Percentiles rank a stretch among this genome's conserved stretches.
These are phyloP conservation scores for Cistogaster globosa DNA, from an alignment of 2,888 invertebrate species.

Conservation along the genomic window DNA sequence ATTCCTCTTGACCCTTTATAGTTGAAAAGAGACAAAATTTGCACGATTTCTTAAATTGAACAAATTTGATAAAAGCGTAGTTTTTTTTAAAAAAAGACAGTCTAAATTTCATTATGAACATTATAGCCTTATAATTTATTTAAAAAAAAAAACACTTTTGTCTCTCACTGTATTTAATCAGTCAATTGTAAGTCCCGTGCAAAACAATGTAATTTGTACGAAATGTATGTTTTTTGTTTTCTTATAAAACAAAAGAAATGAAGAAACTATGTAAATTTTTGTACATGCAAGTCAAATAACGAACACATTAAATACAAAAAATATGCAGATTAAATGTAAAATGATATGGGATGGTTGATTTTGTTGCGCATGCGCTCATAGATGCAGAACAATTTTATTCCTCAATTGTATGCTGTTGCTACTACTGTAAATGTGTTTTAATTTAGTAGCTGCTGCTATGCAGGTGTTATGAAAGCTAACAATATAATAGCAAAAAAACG, in stretches of 20 bases:
- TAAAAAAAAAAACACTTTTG: background rate
- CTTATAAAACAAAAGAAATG: constrained; percentile 59
- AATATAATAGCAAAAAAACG: background rate
- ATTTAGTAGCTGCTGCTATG: constrained; percentile 45
- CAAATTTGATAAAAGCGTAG: too few relatives aligned
- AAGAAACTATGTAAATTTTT: constrained; percentile 44
- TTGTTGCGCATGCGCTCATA: constrained; percentile 71
- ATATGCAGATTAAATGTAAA: constrained; percentile 71
- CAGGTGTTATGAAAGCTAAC: constrained; percentile 65
- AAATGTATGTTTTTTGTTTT: background rate
- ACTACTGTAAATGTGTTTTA: constrained; percentile 16
- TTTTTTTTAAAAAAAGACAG: too few relatives aligned
- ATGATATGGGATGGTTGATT: constrained; percentile 55
- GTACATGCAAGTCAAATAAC: constrained; percentile 34
- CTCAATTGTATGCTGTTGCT: constrained; percentile 36
- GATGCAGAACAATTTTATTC: constrained; percentile 70
- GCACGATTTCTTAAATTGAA: too few relatives aligned
- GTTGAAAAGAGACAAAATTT: too few relatives aligned
- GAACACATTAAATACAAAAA: constrained; percentile 47
- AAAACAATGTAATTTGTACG: constrained; percentile 39
- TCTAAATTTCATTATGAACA: too few relatives aligned
- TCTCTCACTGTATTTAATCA: constrained; percentile 15
- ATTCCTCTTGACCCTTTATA: too few relatives aligned
- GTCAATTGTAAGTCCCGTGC: constrained; percentile 6
- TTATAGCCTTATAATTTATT: too few relatives aligned